Evolutionary conservation across 2,888 invertebrate species (phyloP), one percentile per base, ranked within the genome.

Genomic region (Amorpha juglandis): DNA sequence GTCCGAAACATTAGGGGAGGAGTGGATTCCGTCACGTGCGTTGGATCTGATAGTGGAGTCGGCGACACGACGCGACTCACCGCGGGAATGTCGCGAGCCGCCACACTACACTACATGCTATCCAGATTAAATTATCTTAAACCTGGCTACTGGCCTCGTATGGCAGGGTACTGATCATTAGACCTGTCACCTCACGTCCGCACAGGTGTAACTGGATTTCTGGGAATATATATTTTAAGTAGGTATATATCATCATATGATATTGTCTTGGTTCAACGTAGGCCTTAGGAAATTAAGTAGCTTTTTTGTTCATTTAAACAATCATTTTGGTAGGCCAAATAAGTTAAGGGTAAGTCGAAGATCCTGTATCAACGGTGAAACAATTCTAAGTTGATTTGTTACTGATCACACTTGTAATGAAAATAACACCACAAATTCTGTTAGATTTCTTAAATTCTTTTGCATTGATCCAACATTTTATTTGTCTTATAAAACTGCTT

Each of bases 21-120:
- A 55, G 58, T 35, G 79, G 82, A 88, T 89, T 81, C 88, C 90
- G 81, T 88, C 91, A 92, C 91, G 91, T 88, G 87, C 86, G 78
- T 78, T 67, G 72, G 81, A 90, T 90, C 88, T 75, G 89, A 90
- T 89, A 89, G 79, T 72, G 68, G 68, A 71, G 76, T 70, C 74
- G 78, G 70, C 70, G 74, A 67, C 76, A 76, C 75, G 67, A 65
- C 76, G 77, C 75, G 67, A 65, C 70, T 73, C 73, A 67, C 70
- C 77, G 73, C 72, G 78, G 79, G 79, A 83, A 83, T 82, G 83
- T 78, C 78, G 80, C 83, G 77, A 78, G 77, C 14, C 50, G 51
- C 63, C 50, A 58, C 55, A 58, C 16, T 19, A 47, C 45, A n/a
- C 21, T 16, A 77, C 81, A 79, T 77, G 82, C 79, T 78, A 81